Conservation (phyloP, 1,140 invertebrate genomes). For the Choristoneura fumiferana region DNA sequence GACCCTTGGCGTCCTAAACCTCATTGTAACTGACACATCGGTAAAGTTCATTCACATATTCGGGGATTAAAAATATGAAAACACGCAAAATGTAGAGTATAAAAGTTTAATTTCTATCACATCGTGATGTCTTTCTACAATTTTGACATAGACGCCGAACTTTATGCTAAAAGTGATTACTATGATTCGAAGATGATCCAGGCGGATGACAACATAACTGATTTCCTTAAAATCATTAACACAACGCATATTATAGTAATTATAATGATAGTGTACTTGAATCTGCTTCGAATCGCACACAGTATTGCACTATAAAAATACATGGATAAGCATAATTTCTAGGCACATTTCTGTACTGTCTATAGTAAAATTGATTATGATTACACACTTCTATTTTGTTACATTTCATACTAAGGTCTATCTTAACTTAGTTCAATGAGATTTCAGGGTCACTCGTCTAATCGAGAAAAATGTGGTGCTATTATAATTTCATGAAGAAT, state of each 20-base stretch:
- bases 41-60: not conserved
- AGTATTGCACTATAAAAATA: constrained; percentile 74
- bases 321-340: constrained; percentile 70
- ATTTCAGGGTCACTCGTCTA: constrained; percentile 21
- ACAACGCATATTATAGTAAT: constrained; percentile 6
- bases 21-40: not conserved
- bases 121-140: constrained; percentile 71
- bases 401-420: constrained; percentile 39
- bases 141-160: constrained; percentile 69
- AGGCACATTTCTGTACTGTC: constrained; percentile 74
- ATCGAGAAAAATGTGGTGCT: no score
- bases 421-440: constrained; percentile 35
- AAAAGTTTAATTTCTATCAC: constrained; percentile 77
- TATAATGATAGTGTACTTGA: constrained; percentile 19
- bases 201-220: not conserved
- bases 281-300: constrained; percentile 52
- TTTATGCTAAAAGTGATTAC: constrained; percentile 51
- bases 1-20: constrained; percentile 29
- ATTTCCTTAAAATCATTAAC: not conserved
- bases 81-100: constrained; percentile 54
- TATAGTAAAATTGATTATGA: constrained; percentile 56
- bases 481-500: no score
- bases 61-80: constrained; percentile 26
- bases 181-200: constrained; percentile 52
- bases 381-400: constrained; percentile 58